These are phyloP conservation scores for Synodontis membranacea DNA, from an alignment of 2,113 vertebrate species.

Conservation along the genomic window DNA sequence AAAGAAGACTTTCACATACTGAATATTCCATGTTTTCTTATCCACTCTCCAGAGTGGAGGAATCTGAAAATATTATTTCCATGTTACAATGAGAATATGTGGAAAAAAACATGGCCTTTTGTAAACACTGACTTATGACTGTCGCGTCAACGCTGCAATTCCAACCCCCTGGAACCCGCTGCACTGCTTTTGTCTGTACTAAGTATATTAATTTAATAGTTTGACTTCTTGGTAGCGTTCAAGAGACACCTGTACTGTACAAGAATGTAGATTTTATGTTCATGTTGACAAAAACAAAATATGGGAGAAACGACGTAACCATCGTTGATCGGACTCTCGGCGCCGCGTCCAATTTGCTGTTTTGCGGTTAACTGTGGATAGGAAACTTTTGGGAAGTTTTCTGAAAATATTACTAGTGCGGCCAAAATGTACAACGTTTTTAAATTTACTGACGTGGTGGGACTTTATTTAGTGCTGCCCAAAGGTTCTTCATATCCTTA, in stretches of 20 bases:
- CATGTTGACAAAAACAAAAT: neutral
- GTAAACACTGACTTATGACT: neutral
- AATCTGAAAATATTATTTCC: neutral
- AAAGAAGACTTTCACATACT: neutral
- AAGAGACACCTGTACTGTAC: neutral
- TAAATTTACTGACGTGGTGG: no score
- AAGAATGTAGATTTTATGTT: neutral
- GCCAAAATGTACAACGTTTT: no score
- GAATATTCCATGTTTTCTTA: neutral
- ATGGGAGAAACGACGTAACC: neutral
- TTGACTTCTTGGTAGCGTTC: neutral
- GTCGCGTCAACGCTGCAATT: neutral
- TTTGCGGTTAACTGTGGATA: neutral
- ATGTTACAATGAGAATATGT: neutral
- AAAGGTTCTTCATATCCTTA: no score
- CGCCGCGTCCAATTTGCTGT: neutral
- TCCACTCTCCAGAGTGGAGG: no score
- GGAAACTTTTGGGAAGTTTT: neutral
- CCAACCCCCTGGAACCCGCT: neutral
- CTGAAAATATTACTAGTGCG: neutral
- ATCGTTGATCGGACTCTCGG: neutral
- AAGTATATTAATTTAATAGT: neutral
- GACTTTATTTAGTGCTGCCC: no score
- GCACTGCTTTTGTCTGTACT: neutral
- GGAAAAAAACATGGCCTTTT: no score